phyloP scores from a whole-genome alignment of 2,888 invertebrate genomes.

The Litoditis marina region DNA sequence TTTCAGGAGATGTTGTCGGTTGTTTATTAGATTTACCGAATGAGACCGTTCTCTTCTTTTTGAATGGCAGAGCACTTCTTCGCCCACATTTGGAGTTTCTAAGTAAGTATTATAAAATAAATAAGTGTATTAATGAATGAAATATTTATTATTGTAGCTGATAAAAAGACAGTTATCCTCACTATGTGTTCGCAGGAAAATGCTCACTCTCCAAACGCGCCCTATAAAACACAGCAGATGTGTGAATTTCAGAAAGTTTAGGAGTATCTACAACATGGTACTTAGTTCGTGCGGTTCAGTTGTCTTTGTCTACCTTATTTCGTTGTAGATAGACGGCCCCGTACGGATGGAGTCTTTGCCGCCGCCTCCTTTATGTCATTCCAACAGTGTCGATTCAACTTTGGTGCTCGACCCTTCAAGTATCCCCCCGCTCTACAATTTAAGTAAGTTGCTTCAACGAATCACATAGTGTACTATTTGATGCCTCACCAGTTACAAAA shows the following conservation, averaged over 20 bases:
- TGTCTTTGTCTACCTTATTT: too few relatives aligned
- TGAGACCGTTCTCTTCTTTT: conserved; percentile 76
- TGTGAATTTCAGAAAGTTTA: too few relatives aligned
- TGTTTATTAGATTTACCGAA: conserved; percentile 77
- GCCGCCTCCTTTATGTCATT: conserved; percentile 95
- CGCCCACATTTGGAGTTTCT: conserved; percentile 69
- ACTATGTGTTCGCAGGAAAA: too few relatives aligned
- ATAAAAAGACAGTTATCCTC: too few relatives aligned
- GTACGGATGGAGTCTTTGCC: conserved; percentile 82
- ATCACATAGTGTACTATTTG: too few relatives aligned
- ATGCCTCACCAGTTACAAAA: too few relatives aligned
- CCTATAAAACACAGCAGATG: too few relatives aligned
- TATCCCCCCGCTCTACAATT: conserved; percentile 71
- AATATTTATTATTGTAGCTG: too few relatives aligned
- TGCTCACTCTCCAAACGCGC: too few relatives aligned
- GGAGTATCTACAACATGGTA: too few relatives aligned
- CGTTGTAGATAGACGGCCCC: conserved; percentile 19
- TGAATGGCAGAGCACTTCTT: conserved; percentile 76
- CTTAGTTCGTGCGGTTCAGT: too few relatives aligned
- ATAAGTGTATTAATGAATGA: too few relatives aligned
- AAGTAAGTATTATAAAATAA: conserved; percentile 5
- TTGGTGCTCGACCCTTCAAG: conserved; percentile 75
- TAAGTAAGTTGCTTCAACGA: conserved; percentile 9
- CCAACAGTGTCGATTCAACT: conserved; percentile 67
- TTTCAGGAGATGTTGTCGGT: conserved; percentile 75